These are phyloP conservation scores for Clistopyga incitator DNA, from an alignment of 2,888 invertebrate genomes.

Conservation along the genomic window DNA sequence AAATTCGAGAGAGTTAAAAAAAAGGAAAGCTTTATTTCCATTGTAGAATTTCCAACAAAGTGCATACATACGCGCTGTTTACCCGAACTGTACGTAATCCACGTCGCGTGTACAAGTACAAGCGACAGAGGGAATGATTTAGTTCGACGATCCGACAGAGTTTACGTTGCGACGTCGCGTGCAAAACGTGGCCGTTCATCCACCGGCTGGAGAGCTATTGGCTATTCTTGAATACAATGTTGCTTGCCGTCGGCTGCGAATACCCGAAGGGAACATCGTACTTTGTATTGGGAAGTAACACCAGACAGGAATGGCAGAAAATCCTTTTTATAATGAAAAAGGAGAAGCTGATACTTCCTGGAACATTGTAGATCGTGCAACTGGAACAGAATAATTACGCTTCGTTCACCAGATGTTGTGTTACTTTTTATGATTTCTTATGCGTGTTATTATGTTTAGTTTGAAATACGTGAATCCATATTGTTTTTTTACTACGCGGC, in stretches of 20 bases:
- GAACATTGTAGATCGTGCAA: too few species aligned
- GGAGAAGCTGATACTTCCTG: too few species aligned
- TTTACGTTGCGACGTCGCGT: constrained; percentile 50
- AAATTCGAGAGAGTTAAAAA: too few species aligned
- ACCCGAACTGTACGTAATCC: constrained; percentile 59
- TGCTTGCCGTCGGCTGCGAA: neutral
- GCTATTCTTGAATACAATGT: constrained; percentile 53
- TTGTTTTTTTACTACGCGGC: constrained; percentile 9
- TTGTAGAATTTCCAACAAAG: constrained; percentile 72
- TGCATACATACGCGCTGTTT: constrained; percentile 68
- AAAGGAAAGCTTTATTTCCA: constrained; percentile 30
- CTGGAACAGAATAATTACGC: too few species aligned
- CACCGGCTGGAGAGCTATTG: constrained; percentile 18
- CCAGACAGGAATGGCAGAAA: too few species aligned
- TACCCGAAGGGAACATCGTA: too few species aligned
- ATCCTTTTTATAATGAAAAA: too few species aligned
- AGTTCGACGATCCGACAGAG: constrained; percentile 66
- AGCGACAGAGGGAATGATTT: constrained; percentile 77
- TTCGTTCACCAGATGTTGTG: too few species aligned
- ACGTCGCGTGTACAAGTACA: constrained; percentile 23
- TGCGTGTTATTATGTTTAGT: constrained; percentile 36
- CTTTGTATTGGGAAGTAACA: too few species aligned
- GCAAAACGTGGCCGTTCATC: constrained; percentile 33
- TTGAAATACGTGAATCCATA: neutral
- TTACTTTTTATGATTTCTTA: too few species aligned